Conservation (phyloP, 2,113 vertebrate genomes). For the Gallinago jamesoni region DNA sequence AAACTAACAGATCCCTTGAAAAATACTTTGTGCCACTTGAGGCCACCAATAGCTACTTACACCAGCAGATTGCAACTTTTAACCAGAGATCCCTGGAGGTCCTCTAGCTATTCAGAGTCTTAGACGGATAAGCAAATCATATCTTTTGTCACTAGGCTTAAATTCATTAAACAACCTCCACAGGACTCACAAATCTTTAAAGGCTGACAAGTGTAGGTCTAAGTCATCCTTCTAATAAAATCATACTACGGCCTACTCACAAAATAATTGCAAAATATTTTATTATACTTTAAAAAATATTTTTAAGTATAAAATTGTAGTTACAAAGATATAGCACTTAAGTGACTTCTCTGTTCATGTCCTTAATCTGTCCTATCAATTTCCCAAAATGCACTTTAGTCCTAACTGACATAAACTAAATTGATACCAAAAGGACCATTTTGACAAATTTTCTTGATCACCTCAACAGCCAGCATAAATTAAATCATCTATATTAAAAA, state of each 20-base stretch:
- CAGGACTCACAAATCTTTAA: not conserved
- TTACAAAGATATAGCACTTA: not conserved
- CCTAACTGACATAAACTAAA: not conserved
- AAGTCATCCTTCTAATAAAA: not conserved
- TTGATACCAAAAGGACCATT: not conserved
- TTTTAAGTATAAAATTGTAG: not conserved
- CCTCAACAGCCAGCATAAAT: not conserved
- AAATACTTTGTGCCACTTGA: not conserved
- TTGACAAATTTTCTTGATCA: not conserved
- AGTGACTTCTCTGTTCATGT: not conserved
- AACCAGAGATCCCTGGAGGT: not conserved
- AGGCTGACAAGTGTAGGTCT: not conserved
- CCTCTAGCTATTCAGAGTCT: not conserved
- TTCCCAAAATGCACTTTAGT: not conserved
- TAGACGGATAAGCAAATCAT: not conserved
- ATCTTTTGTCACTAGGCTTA: not conserved
- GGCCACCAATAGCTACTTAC: not conserved
- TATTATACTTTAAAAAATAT: not conserved
- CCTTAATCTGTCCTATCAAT: not conserved
- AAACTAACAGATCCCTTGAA: not conserved
- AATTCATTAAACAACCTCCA: not conserved
- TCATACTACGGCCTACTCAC: not conserved
- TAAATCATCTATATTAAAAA: not conserved
- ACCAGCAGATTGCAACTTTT: not conserved
- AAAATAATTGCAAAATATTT: not conserved